Percentiles rank a stretch among this genome's conserved stretches.
Evolutionary conservation across 1,140 invertebrate species (phyloP).

Genomic region (Drosophila sp.): DNA sequence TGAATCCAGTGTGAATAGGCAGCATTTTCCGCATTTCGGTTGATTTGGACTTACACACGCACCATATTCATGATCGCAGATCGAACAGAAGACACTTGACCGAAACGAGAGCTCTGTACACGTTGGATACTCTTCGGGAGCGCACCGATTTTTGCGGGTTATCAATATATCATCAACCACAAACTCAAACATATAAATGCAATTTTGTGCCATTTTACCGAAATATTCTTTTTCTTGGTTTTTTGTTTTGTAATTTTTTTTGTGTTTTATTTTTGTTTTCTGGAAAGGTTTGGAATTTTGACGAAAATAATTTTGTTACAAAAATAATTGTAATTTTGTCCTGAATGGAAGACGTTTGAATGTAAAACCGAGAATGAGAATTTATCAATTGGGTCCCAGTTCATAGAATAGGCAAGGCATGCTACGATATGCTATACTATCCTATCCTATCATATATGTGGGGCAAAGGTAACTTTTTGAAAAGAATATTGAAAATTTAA

Average conservation of each 20-base stretch:
- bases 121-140: constrained; percentile 78
- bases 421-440: background rate
- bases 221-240: constrained; percentile 4
- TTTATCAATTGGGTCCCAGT: background rate
- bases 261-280: background rate
- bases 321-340: constrained; percentile 14
- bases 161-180: constrained; percentile 78
- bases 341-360: background rate
- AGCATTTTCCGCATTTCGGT: constrained; percentile 76
- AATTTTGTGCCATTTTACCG: constrained; percentile 57
- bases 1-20: constrained; percentile 68
- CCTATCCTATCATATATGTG: too few relatives aligned
- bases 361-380: background rate
- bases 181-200: constrained; percentile 80
- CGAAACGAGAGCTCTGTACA: constrained; percentile 74
- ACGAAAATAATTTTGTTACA: constrained; percentile 4
- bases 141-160: constrained; percentile 71
- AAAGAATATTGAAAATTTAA: background rate
- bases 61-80: constrained; percentile 76
- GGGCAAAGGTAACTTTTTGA: background rate
- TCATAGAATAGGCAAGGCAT: constrained; percentile 2
- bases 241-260: constrained; percentile 1
- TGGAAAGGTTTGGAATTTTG: background rate
- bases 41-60: constrained; percentile 59
- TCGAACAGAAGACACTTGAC: constrained; percentile 64